Conservation (phyloP, 2,113 vertebrate species). For the Larimichthys polyactis region DNA sequence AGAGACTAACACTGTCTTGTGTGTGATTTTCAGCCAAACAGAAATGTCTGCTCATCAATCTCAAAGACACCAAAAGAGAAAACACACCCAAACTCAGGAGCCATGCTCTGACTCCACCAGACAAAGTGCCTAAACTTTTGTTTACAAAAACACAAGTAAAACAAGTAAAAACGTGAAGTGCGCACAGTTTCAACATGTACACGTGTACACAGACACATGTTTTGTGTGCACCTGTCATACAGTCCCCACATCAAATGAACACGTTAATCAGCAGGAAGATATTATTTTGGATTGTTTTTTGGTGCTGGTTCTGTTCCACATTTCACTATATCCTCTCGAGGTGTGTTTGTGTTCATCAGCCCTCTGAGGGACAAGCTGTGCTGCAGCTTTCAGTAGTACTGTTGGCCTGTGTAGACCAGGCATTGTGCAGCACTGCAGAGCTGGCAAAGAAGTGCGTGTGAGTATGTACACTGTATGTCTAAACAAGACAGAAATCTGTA, state of each 20-base stretch:
- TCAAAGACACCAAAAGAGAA: neutral
- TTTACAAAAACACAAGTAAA: neutral
- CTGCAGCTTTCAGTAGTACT: constrained; percentile 32
- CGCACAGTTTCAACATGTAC: neutral
- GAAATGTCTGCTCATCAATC: constrained; percentile 9
- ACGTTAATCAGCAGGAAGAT: constrained; percentile 11
- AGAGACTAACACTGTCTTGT: neutral
- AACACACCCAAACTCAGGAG: neutral
- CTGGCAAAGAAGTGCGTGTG: constrained; percentile 1
- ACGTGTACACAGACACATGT: neutral
- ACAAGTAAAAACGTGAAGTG: constrained; percentile 11
- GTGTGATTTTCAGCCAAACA: neutral
- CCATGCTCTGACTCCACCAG: neutral
- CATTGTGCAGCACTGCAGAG: constrained; percentile 51
- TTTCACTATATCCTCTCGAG: constrained; percentile 40
- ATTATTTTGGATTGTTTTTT: constrained; percentile 38
- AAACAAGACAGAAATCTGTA: constrained; percentile 2
- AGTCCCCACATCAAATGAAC: neutral
- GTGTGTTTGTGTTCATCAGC: constrained; percentile 50
- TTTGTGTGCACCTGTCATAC: neutral
- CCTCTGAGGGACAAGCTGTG: constrained; percentile 36
- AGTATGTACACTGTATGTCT: constrained; percentile 14
- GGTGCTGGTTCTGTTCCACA: no score
- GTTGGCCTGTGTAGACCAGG: neutral
- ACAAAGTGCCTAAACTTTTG: neutral